phyloP scores from a whole-genome alignment of 30 jellyfish, hydroid and myxozoan genomes.

The Turritopsis dohrnii region DNA sequence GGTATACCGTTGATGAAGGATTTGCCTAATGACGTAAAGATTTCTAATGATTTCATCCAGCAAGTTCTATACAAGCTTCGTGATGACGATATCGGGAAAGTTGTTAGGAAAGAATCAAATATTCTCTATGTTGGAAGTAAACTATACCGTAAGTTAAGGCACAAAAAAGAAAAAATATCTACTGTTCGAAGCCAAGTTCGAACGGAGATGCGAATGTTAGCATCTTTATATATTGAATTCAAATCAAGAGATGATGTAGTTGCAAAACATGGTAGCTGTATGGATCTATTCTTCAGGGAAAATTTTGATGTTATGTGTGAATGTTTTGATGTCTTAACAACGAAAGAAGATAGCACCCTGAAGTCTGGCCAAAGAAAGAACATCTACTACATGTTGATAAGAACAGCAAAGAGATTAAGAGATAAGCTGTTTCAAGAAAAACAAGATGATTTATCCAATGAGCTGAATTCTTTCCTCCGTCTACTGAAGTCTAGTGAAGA shows the following conservation, averaged over 20 bases:
- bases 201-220: neutral
- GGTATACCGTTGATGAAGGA: constrained; percentile 5
- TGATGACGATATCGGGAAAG: constrained; percentile 4
- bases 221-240: neutral
- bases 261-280: neutral
- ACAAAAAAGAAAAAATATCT: constrained; percentile 4
- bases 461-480: neutral
- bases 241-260: neutral
- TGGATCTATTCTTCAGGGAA: neutral
- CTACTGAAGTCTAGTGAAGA: constrained; percentile 10
- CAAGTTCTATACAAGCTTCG: neutral
- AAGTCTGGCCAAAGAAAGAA: neutral
- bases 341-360: neutral
- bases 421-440: neutral
- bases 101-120: neutral
- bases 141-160: neutral
- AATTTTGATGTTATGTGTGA: constrained; percentile 6
- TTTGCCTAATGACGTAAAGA: neutral
- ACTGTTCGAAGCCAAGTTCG: constrained; percentile 1
- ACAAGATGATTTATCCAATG: neutral
- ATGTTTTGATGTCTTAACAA: neutral
- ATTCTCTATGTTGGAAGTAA: neutral
- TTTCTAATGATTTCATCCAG: neutral
- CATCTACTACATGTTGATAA: neutral
- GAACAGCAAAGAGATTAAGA: neutral